Conservation (phyloP, 2,113 vertebrate genomes). For the Egretta garzetta region DNA sequence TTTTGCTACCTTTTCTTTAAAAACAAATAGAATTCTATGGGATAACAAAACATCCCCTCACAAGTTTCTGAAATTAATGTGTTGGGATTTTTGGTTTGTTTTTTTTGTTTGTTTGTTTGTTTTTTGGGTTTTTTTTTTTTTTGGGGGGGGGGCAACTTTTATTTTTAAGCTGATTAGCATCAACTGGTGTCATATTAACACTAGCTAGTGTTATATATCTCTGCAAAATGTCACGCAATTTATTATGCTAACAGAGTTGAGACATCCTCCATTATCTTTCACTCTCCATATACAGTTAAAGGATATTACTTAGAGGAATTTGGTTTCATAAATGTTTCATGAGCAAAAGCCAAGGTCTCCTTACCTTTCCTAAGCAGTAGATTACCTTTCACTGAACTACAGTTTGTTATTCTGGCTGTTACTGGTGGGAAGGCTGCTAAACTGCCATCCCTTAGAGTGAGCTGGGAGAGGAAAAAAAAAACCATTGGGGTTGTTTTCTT, state of each 20-base stretch:
- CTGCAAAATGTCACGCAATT: not conserved
- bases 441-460: not conserved
- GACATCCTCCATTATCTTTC: not conserved
- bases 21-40: not conserved
- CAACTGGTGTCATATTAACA: not conserved
- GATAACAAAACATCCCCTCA: not conserved
- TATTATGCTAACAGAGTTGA: not conserved
- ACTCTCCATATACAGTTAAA: not conserved
- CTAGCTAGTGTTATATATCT: not conserved
- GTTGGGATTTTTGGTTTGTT: not conserved
- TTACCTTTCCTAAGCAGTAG: not conserved
- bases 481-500: not conserved
- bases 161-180: not conserved
- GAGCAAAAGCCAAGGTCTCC: not conserved
- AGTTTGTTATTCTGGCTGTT: not conserved
- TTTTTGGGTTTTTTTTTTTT: not conserved
- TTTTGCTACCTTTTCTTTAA: not conserved
- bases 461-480: not conserved
- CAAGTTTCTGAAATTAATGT: not conserved
- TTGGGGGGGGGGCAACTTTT: accelerated
- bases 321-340: not conserved
- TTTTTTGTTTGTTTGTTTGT: no score
- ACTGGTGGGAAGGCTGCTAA: not conserved
- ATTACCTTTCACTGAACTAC: not conserved
- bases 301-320: not conserved